phyloP scores from a whole-genome alignment of 2,113 vertebrate genomes.

The Otis tarda region DNA sequence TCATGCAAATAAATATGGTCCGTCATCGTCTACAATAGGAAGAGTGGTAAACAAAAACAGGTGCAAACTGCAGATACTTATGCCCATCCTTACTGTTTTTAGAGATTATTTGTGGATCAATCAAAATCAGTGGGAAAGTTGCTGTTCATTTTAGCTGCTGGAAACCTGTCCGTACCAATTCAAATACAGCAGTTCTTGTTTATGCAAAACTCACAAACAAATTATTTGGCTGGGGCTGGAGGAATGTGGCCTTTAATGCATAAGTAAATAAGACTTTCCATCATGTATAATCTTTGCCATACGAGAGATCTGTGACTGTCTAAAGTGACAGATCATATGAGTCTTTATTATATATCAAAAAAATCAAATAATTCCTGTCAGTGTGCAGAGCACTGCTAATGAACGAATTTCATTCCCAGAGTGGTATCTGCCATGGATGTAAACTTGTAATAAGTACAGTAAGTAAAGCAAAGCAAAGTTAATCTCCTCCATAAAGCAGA shows the following conservation, averaged over 20 bases:
- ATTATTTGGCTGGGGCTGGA: background rate
- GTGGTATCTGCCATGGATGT: background rate
- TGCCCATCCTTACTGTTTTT: background rate
- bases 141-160: background rate
- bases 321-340: background rate
- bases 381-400: background rate
- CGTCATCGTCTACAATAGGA: background rate
- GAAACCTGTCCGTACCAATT: background rate
- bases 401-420: background rate
- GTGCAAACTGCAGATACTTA: background rate
- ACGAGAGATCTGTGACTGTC: background rate
- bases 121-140: background rate
- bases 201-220: background rate
- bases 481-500: background rate
- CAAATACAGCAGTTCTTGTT: background rate
- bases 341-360: background rate
- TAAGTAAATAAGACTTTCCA: conserved; percentile 19
- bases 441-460: background rate
- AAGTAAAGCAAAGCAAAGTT: conserved; percentile 3
- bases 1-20: background rate
- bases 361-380: conserved; percentile 2
- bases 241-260: conserved; percentile 16
- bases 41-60: background rate
- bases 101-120: background rate
- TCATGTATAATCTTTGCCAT: background rate